Evolutionary conservation across 92 coral and sea anemone genomes (phyloP), one percentile per base, ranked within the genome.

Genomic region (Palythoa caribaeorum): DNA sequence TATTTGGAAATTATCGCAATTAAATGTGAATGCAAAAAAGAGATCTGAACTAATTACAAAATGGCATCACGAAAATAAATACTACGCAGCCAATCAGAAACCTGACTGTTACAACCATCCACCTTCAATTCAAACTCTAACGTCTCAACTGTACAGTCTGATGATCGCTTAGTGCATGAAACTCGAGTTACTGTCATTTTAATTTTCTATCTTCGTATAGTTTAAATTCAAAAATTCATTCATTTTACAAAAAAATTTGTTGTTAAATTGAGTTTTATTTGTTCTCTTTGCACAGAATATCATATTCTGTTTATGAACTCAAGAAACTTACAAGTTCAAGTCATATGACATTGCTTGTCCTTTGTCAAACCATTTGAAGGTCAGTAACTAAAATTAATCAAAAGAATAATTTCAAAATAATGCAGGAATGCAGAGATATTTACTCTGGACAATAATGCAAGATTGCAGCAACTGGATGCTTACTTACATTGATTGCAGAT

Each of bases 291-390:
- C 55, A 36, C 63, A 90, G 93, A 78, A 90, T 90, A 78, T 90
- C 93, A 66, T 90, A 90, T 84, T 90, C 90, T 16, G 93, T 90
- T 68, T 90, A 90, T 80, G 93, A 90, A 74, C 89, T 90, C 16
- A 76, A 87, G 71, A 87, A 87, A 44, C 90, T 87, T 19, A 87
- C 50, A 78, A 74, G 76, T 78, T 38, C 38, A 13, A 17, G 13
- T 39, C 9, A 21, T 87, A 90, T 87, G 93, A 90, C 79, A 88
- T 87, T 60, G 93, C 93, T 44, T 90, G 93, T 73, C 55, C 87
- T 4, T 79, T 90, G 84, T 79, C 91, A 87, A 78, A 87, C 70
- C 93, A 90, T 79, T 63, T 90, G 60, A 87, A 79, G 91, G 93
- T 90, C 84, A 51, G 63, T 60, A 65, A 35, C 38, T 6, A 77